These are phyloP conservation scores for Protaetia brevitarsis DNA, from an alignment of 1,140 invertebrate genomes.

Conservation along the genomic window DNA sequence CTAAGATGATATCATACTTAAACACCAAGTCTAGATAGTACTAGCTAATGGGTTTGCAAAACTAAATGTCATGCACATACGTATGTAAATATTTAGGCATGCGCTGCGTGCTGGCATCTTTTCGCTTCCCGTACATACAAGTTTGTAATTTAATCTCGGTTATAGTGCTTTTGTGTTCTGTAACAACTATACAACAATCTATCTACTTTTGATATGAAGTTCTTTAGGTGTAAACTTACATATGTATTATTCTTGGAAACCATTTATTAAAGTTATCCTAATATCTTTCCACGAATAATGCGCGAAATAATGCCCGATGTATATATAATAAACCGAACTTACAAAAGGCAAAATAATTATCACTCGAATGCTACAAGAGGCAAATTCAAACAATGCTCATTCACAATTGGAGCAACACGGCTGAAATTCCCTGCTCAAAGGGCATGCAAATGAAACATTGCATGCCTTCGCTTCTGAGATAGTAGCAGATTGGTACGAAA, in stretches of 20 bases:
- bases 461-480: background rate
- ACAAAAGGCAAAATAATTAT: background rate
- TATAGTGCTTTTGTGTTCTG: no score
- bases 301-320: background rate
- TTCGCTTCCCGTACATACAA: no score
- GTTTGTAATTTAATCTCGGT: no score
- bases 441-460: conserved; percentile 5
- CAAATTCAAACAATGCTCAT: background rate
- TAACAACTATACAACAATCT: no score
- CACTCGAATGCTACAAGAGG: background rate
- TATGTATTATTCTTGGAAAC: background rate
- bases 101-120: no score
- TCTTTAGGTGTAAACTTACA: no score
- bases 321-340: background rate
- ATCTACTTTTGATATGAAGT: no score
- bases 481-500: background rate
- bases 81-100: no score
- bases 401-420: background rate
- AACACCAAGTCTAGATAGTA: no score
- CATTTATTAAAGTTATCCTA: background rate
- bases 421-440: background rate
- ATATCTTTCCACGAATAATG: background rate
- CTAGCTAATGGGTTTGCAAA: no score
- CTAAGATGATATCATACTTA: no score
- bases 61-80: no score